Conservation (phyloP, 1,140 invertebrate genomes). For the Luehdorfia chinensis region DNA sequence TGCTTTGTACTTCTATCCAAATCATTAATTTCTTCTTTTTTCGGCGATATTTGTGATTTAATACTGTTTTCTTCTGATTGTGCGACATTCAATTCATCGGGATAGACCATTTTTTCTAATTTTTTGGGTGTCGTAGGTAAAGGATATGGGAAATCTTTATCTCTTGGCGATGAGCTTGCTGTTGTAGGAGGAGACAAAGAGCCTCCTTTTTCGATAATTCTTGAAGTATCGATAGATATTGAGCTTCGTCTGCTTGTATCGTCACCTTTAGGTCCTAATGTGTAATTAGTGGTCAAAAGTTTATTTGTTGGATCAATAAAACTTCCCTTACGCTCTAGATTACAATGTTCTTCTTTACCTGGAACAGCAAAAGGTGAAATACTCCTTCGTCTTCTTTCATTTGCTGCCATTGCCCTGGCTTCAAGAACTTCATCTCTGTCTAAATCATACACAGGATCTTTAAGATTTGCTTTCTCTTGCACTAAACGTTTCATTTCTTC, state of each 20-base stretch:
- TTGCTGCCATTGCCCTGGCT: constrained; percentile 58
- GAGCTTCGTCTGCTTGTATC: constrained; percentile 45
- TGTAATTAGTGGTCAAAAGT: constrained; percentile 64
- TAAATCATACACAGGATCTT: constrained; percentile 71
- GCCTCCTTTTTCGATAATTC: constrained; percentile 27
- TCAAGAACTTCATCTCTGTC: constrained; percentile 67
- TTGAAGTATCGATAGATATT: constrained; percentile 35
- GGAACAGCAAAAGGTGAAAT: constrained; percentile 74
- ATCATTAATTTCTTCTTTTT: constrained; percentile 46
- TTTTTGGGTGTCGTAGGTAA: constrained; percentile 56
- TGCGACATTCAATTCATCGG: constrained; percentile 44
- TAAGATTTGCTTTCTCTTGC: constrained; percentile 57
- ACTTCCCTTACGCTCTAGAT: constrained; percentile 67
- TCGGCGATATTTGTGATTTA: constrained; percentile 35
- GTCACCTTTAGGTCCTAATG: constrained; percentile 64
- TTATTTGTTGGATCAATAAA: constrained; percentile 75
- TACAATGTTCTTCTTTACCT: constrained; percentile 50
- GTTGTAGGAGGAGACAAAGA: constrained; percentile 51
- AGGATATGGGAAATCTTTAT: constrained; percentile 45
- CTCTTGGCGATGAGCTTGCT: constrained; percentile 47
- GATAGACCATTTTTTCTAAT: constrained; percentile 55
- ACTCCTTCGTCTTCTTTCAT: constrained; percentile 69
- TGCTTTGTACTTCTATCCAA: constrained; percentile 30
- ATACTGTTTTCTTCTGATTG: constrained; percentile 33
- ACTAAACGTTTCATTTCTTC: constrained; percentile 72